Base-by-base conservation (phyloP, 2,797 vertebrate species). In the Siniperca undulata region DNA sequence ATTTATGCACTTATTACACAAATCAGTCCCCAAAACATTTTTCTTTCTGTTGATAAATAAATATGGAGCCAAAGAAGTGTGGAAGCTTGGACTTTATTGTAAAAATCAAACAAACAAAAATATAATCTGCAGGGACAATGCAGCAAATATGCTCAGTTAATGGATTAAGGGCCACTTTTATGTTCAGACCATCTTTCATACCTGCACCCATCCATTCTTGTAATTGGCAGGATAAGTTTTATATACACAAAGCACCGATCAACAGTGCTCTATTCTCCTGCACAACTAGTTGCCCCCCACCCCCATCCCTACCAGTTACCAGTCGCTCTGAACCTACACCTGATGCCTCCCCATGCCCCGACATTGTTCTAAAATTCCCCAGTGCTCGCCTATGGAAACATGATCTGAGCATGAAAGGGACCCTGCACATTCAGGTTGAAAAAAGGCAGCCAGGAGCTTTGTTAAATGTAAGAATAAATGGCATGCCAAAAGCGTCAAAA, bases 81-180 rank as follows among this genome's bases (percentile, higher is more conserved):
- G 96, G 97, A 98, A 98, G 97, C 97, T 85, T 97, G 97, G 95
- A 96, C 97, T 97, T 99, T 99, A 99, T 98, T 98, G 97, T 95
- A 97, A 97, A 84, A 84, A 83, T 59, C 55, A 82, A 74, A 65
- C 70, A 79, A 78, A 97, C 96, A 97, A 97, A 97, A 98, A 97
- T 97, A 98, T 96, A 98, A 97, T 98, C 96, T 97, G 97, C 96
- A 96, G 95, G 97, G 96, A 97, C 96, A 95, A 97, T 95, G 96
- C 97, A 97, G 97, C 96, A 97, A 97, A 96, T 97, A 96, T 96
- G 97, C 95, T 95, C 92, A 94, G 95, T 91, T 95, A 95, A 96
- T 97, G 96, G 96, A 97, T 93, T 13, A 70, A 95, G 96, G 97
- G 96, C 95, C 96, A 93, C 96, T 97, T 97, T 97, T 96, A 96